Percentiles rank a stretch among this genome's conserved stretches.
These are phyloP conservation scores for Corythoichthys intestinalis DNA, from an alignment of 2,113 vertebrate genomes.

Conservation along the genomic window DNA sequence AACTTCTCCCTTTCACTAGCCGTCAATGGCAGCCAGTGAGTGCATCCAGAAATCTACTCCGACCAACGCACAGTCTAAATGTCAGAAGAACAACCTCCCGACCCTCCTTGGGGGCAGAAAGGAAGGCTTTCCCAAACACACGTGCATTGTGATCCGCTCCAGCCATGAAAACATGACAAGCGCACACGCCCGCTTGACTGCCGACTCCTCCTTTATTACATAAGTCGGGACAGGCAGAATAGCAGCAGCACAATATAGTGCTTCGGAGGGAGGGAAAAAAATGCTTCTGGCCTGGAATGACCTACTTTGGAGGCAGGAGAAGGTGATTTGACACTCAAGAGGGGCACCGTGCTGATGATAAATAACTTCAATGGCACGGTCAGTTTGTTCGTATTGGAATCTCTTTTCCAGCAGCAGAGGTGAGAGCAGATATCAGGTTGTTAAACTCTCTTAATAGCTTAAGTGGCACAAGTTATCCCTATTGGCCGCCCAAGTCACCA, in stretches of 20 bases:
- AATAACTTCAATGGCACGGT: conserved; percentile 21
- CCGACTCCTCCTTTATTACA: conserved; percentile 60
- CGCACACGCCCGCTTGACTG: conserved; percentile 8
- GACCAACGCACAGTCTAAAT: neutral
- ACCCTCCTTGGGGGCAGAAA: conserved; percentile 8
- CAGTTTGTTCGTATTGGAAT: conserved; percentile 12
- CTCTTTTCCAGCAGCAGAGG: conserved; percentile 27
- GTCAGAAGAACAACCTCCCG: neutral
- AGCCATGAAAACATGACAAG: conserved; percentile 64
- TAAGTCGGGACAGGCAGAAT: conserved; percentile 49
- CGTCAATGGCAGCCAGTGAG: no score
- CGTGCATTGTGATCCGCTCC: conserved; percentile 44
- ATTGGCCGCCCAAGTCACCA: conserved; percentile 69
- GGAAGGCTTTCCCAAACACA: conserved; percentile 10
- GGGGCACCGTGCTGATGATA: conserved; percentile 49
- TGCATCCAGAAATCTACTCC: no score
- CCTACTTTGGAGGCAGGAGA: conserved; percentile 70
- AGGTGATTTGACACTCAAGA: conserved; percentile 41
- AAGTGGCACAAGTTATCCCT: conserved; percentile 38
- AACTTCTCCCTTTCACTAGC: no score
- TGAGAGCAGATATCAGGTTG: conserved; percentile 62
- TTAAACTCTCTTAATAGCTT: conserved; percentile 54
- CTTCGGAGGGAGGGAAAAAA: conserved; percentile 43
- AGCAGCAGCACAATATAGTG: conserved; percentile 42
- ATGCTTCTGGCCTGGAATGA: conserved; percentile 68